Conservation (phyloP, 2,888 invertebrate genomes). For the Anthophora plumipes region DNA sequence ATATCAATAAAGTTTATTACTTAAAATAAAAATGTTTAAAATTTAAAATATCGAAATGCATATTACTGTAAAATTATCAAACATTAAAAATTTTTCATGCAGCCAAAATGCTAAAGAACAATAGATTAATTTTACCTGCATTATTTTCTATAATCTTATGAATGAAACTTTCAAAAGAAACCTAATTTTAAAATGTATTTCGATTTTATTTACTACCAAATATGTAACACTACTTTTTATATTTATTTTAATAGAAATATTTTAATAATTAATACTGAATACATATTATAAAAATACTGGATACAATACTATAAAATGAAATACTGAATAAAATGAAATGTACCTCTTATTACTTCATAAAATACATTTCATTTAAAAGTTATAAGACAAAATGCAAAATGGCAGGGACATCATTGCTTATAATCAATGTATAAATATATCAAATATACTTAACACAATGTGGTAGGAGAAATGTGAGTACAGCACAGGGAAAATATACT, state of each 20-base stretch:
- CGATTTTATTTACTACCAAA: not conserved
- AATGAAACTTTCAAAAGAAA: not conserved
- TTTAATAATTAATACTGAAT: not conserved
- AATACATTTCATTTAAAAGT: constrained; percentile 13
- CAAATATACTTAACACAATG: constrained; percentile 22
- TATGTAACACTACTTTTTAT: not conserved
- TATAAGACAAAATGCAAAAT: constrained; percentile 20
- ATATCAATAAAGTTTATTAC: not conserved
- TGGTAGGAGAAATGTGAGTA: constrained; percentile 38
- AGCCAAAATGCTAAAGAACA: not conserved
- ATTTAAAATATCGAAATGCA: not conserved
- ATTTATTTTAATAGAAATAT: not conserved
- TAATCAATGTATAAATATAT: constrained; percentile 30
- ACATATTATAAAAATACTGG: not conserved
- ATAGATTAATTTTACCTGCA: not conserved
- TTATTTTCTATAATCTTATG: not conserved
- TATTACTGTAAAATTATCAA: not conserved
- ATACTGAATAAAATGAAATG: not conserved
- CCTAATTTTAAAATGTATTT: not conserved
- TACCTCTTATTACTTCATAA: not conserved
- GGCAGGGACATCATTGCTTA: constrained; percentile 29
- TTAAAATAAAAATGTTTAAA: not conserved
- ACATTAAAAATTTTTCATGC: not conserved
- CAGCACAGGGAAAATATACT: constrained; percentile 21
- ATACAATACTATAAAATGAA: not conserved